Evolutionary conservation across 2,113 vertebrate species (phyloP), one percentile per base, ranked within the genome.

Genomic region (Saguinus midas): DNA sequence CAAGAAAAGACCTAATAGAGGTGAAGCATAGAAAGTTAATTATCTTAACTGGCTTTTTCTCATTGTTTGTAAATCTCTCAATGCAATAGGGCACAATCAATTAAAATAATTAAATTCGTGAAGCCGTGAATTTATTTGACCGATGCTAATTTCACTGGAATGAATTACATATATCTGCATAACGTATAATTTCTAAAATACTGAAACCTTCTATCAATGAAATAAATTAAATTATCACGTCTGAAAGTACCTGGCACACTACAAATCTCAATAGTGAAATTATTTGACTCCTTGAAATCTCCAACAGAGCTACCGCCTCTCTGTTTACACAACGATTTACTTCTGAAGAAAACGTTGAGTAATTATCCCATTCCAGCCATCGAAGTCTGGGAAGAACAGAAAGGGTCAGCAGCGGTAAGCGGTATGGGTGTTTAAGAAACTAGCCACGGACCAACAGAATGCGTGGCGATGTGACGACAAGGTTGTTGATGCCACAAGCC

Each of bases 371-470:
- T 68, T 58, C 55, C 40, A 50, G 86, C 52, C 8, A 1, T 68
- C 14, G 1, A 57, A 76, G 61, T 29, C 43, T 0, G 16, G 78
- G n/a, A 64, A 80, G 82, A 57, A 81, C 9, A 43, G 81, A 73
- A 84, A 66, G 64, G 79, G 87, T 87, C 76, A 70, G 64, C 2
- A 8, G 76, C 91, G 8, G 29, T 20, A 52, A 95, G 94, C 20
- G 35, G 20, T 10, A 10, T 1, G 89, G 50, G 84, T 96, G 81
- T 95, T 93, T 68, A 81, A 86, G 78, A 96, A 94, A 88, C 96
- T 92, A 87, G 94, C 87, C 96, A 35, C 35, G 55, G 79, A 81
- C 55, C 72, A 3, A 52, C 82, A 66, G 35, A 76, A 90, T 29
- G 75, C 79, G 68, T 21, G 89, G 79, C 58, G 29, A 2, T 10